Evolutionary conservation across 1,140 invertebrate species (phyloP).

Genomic region (Aphaenogaster ashmeadi): DNA sequence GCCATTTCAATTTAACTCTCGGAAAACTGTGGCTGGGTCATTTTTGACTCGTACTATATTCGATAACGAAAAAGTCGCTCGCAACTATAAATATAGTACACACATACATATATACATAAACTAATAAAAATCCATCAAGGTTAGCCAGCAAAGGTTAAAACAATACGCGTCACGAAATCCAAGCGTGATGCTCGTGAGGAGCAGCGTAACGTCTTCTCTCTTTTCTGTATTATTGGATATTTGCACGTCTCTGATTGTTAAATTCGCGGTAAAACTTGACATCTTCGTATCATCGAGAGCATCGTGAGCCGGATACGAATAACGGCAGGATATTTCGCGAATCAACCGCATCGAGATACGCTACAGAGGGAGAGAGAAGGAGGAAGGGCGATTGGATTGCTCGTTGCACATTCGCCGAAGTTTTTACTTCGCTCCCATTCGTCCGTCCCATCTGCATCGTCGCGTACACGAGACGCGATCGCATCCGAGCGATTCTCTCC

Average conservation of each 20-base stretch:
- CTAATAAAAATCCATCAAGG: too few relatives aligned
- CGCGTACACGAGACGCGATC: constrained; percentile 57
- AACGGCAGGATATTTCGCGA: constrained; percentile 18
- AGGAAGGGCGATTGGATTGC: background rate
- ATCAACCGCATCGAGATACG: background rate
- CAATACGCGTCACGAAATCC: background rate
- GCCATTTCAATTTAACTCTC: background rate
- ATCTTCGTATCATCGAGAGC: background rate
- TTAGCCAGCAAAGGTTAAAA: too few relatives aligned
- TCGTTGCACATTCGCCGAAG: background rate
- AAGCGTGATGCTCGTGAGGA: background rate
- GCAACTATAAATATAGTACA: too few relatives aligned
- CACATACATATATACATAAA: too few relatives aligned
- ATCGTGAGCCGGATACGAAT: background rate
- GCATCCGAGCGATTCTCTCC: constrained; percentile 71
- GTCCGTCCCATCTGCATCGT: constrained; percentile 71
- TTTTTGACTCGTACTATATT: too few relatives aligned
- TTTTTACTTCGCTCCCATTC: constrained; percentile 43
- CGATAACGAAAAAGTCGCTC: too few relatives aligned
- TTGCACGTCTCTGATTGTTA: background rate
- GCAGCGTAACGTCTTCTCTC: background rate
- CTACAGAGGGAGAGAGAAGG: background rate
- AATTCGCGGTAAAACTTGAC: constrained; percentile 13
- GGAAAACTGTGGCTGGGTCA: too few relatives aligned
- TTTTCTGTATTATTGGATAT: background rate